These are phyloP conservation scores for Danionella cerebrum DNA, from an alignment of 2,113 vertebrate genomes.

Conservation along the genomic window DNA sequence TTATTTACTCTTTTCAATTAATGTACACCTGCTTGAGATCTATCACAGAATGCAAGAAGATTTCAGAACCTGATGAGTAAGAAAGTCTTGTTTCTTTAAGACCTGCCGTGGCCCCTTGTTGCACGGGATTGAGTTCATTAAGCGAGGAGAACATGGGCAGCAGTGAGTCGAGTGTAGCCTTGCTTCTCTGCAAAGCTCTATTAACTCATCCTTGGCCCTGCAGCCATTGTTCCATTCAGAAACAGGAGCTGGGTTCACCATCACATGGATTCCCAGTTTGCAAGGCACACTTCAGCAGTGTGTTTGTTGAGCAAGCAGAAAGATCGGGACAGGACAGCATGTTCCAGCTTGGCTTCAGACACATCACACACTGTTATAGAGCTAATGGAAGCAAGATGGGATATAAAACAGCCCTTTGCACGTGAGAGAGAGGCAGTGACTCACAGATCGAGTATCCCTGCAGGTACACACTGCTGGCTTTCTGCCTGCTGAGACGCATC, in stretches of 20 bases:
- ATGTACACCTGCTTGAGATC: too few relatives aligned
- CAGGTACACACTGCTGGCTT: background rate
- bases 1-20: too few relatives aligned
- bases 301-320: background rate
- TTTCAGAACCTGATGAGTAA: too few relatives aligned
- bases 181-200: background rate
- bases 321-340: background rate
- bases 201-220: background rate
- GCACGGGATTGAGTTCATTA: too few relatives aligned
- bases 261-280: background rate
- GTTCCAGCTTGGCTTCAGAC: background rate
- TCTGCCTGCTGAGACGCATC: background rate
- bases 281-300: background rate
- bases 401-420: background rate
- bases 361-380: background rate
- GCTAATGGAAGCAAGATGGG: background rate
- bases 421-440: background rate
- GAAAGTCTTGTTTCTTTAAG: too few relatives aligned
- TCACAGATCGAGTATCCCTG: background rate
- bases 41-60: too few relatives aligned
- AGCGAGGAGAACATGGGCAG: too few relatives aligned
- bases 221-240: background rate
- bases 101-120: too few relatives aligned
- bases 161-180: background rate
- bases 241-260: background rate